Base-by-base conservation (phyloP, 1,140 invertebrate genomes). In the Drosophila nigrodunni region DNA sequence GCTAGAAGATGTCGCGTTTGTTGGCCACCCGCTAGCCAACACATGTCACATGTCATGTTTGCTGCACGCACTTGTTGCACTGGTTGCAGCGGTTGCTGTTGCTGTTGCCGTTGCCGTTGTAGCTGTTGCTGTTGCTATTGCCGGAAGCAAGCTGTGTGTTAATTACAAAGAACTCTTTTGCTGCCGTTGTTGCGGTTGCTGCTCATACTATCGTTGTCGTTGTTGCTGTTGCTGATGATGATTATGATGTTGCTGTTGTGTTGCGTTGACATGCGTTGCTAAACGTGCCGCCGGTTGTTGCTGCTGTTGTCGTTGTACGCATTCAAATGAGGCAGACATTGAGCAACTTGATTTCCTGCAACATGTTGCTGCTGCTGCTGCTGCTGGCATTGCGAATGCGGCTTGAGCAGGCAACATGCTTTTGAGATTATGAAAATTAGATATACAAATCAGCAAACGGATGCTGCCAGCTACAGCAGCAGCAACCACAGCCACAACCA, bases 381-480 rank as follows among this genome's bases (percentile, higher is more conserved):
- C 62, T 80, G 74, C 78, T 79, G 75, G 82, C 86, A 78, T 90
- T 65, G 54, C 67, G 52, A 58, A 68, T 72, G 75, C 58, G 43
- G 61, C 61, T 30, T 55, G 39, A 57, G n/a, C 80, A 59, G 76
- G 70, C 65, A 74, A 70, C 67, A 65, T 73, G 74, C 74, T 74
- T 77, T 62, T 39, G 44, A 89, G 82, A 91, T 88, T 90, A 90
- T 91, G 82, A 91, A 91, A 90, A 90, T 91, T 90, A 90, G 82
- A 90, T 91, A 90, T 90, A 90, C 88, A 90, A 90, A 90, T 90
- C 88, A 90, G 80, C 80, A 90, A 90, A 90, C 88, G 88, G 88
- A 91, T 90, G 88, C 85, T 70, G 70, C 60, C 68, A 80, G 78
- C 72, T 71, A 59, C 59, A 67, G 65, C 67, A 80, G 37, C 69